Conservation (phyloP, 2,888 invertebrate genomes). For the Chorisops tibialis region DNA sequence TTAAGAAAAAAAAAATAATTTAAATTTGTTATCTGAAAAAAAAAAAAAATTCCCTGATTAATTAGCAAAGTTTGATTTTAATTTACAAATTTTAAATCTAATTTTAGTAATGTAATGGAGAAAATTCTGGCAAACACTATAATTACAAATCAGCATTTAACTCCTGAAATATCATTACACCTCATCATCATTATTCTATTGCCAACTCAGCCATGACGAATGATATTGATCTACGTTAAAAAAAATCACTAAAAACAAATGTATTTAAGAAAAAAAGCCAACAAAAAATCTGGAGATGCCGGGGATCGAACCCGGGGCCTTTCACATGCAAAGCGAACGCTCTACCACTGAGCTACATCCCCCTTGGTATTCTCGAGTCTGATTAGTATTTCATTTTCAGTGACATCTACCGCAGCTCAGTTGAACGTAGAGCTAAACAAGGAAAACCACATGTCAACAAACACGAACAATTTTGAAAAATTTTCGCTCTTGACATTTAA, state of each 20-base stretch:
- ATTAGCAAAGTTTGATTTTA: no score
- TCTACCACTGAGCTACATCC: slow-evolving; percentile 93
- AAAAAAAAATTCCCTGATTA: no score
- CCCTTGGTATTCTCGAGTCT: slow-evolving; percentile 37
- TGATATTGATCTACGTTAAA: slow-evolving; percentile 61
- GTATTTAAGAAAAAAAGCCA: no score
- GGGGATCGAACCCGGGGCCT: slow-evolving; percentile 94
- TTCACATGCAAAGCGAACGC: slow-evolving; percentile 94
- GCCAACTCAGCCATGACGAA: slow-evolving; percentile 61
- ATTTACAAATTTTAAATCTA: no score
- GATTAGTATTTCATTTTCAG: slow-evolving; percentile 47
- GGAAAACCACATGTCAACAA: no score
- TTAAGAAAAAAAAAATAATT: no score
- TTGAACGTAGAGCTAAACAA: slow-evolving; percentile 58
- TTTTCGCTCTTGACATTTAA: no score
- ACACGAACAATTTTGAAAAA: no score
- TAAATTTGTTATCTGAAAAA: no score
- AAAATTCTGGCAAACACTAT: slow-evolving; percentile 31
- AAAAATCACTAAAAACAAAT: no score
- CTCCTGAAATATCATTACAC: slow-evolving; percentile 62
- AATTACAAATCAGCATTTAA: slow-evolving; percentile 56
- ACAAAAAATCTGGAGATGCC: slow-evolving; percentile 67
- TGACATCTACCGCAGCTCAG: slow-evolving; percentile 53
- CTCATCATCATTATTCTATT: slow-evolving; percentile 58
- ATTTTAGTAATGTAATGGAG: background rate